phyloP scores from a whole-genome alignment of 2,888 invertebrate species.

The Hirtodrosophila confusa region DNA sequence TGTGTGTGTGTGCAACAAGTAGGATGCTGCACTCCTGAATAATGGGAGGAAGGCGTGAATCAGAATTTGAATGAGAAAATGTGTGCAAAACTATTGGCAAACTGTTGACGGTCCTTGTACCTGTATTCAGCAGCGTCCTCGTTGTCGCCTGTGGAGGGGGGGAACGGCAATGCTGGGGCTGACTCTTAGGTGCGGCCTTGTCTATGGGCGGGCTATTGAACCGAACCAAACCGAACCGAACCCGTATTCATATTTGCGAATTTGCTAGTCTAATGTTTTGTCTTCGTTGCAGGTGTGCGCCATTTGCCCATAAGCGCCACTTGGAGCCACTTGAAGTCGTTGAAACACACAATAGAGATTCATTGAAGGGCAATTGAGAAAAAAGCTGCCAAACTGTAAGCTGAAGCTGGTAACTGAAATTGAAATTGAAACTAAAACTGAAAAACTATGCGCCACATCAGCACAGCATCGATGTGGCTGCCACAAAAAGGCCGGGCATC shows the following conservation, averaged over 20 bases:
- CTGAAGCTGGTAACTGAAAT: constrained; percentile 17
- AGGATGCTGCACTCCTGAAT: constrained; percentile 42
- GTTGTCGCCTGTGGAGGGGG: neutral
- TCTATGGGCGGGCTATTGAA: constrained; percentile 51
- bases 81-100: constrained; percentile 68
- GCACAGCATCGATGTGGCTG: constrained; percentile 36
- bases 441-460: constrained; percentile 41
- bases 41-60: constrained; percentile 44
- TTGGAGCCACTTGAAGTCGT: constrained; percentile 52
- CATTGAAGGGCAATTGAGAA: constrained; percentile 43
- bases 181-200: constrained; percentile 52
- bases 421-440: constrained; percentile 13
- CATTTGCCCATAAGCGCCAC: constrained; percentile 61
- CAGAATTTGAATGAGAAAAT: constrained; percentile 33
- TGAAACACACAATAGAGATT: constrained; percentile 47
- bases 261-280: constrained; percentile 31
- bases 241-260: neutral
- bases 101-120: constrained; percentile 31
- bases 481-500: constrained; percentile 44
- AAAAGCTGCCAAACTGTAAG: constrained; percentile 13
- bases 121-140: constrained; percentile 9
- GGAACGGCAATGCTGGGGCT: neutral
- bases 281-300: constrained; percentile 54
- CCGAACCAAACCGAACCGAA: constrained; percentile 18
- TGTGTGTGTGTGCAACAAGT: constrained; percentile 50